Evolutionary conservation across 2,113 vertebrate genomes (phyloP).

Genomic region (Perognathus longimembris): DNA sequence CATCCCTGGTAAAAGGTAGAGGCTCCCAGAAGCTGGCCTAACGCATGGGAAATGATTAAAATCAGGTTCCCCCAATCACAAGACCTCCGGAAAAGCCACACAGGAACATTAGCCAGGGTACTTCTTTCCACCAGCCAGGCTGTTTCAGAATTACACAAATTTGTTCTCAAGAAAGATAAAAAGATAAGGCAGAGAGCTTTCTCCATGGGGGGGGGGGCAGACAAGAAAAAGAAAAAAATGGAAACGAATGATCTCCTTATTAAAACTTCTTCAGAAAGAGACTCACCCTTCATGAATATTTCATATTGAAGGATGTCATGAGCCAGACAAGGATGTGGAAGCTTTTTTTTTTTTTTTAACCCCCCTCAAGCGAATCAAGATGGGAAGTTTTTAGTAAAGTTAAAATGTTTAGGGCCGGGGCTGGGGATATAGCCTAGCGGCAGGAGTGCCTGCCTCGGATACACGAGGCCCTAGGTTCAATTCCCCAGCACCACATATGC

Average conservation of each 20-base stretch:
- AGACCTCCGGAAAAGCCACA: too few species aligned
- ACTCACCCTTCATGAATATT: constrained; percentile 52
- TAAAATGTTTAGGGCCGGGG: background rate
- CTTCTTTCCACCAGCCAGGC: constrained; percentile 46
- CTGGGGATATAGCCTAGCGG: too few species aligned
- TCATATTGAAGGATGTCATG: constrained; percentile 34
- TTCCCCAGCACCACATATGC: too few species aligned
- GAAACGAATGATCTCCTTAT: constrained; percentile 54
- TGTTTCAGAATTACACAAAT: constrained; percentile 61
- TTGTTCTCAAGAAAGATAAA: constrained; percentile 63
- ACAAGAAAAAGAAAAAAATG: constrained; percentile 55
- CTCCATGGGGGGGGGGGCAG: constrained; percentile 3
- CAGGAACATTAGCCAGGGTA: constrained; percentile 25
- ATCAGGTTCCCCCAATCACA: too few species aligned
- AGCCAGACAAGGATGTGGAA: background rate
- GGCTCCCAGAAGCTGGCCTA: too few species aligned
- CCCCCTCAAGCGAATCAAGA: constrained; percentile 38
- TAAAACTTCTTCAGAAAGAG: constrained; percentile 59
- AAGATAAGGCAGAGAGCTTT: constrained; percentile 50
- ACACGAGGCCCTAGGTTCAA: too few species aligned
- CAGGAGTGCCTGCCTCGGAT: too few species aligned
- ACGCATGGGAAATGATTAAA: too few species aligned
- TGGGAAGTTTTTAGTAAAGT: constrained; percentile 11
- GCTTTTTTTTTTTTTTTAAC: background rate
- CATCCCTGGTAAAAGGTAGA: too few species aligned